Evolutionary conservation across 92 coral and sea anemone genomes (phyloP), one percentile per base, ranked within the genome.

Genomic region (Epizoanthus scotinus): DNA sequence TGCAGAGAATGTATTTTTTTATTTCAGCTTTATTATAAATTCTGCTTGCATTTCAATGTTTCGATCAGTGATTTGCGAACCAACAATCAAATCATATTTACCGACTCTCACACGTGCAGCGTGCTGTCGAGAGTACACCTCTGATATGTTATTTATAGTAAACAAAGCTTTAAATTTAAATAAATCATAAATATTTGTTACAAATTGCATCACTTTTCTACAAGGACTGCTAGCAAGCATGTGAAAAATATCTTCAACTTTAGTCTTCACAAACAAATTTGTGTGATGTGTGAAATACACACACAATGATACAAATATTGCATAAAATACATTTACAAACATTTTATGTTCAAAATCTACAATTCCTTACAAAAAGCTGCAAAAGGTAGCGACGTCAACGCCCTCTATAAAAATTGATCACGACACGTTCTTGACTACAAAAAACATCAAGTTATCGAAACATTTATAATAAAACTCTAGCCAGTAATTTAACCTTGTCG

Each of bases 131-230:
- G 17, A 28, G 47, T 29, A 14, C 29, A 64, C 44, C 47, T 27
- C 47, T 64, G 38, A 8, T 64, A 17, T 17, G 20, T 61, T 62
- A 9, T 63, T 27, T 26, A 3, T 63, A 38, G 28, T 10, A 26
- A 25, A 20, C 40, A 0, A 44, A 44, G 52, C 52, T 44, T 44
- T 29, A 17, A 34, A 64, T 19, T 27, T 64, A 64, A 64, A 64
- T 27, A 64, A 27, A 47, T 29, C 36, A 64, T 64, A 64, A 64
- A 64, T 64, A 64, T 19, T 64, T 64, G 20, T 24, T 62, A 62
- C 67, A 62, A 62, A 62, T 62, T 62, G 36, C 64, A 8, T 3
- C 18, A 25, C 38, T 15, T 29, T 8, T 21, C 19, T 0, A 47
- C 70, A 63, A 27, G 20, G 67, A 34, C 40, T 25, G 67, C 67